A percentile compares a stretch with the other conserved stretches of the same genome.
These are phyloP conservation scores for Laothoe populi DNA, from an alignment of 2,888 invertebrate genomes.

Conservation along the genomic window DNA sequence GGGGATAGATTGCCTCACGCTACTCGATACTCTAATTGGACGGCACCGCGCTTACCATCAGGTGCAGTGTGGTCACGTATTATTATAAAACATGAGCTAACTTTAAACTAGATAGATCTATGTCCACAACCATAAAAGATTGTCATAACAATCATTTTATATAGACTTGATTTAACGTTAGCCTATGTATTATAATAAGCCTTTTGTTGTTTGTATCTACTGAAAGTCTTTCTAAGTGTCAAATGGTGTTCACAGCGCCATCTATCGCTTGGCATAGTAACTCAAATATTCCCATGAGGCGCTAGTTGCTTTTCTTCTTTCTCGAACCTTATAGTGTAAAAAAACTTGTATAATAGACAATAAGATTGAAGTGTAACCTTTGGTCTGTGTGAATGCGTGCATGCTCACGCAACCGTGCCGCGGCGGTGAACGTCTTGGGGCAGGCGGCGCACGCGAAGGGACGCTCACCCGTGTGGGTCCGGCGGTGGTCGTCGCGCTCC, in stretches of 20 bases:
- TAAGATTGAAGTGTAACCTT: slow-evolving; percentile 56
- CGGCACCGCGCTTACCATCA: no score
- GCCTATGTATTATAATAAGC: no score
- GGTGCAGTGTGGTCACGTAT: no score
- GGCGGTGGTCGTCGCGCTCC: slow-evolving; percentile 82
- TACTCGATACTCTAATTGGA: no score
- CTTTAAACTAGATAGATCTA: no score
- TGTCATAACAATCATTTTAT: no score
- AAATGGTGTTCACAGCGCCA: neutral
- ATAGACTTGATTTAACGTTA: neutral
- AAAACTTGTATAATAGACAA: slow-evolving; percentile 14
- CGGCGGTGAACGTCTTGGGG: slow-evolving; percentile 82
- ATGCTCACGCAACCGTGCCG: slow-evolving; percentile 79
- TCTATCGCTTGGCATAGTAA: neutral
- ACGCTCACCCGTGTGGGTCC: slow-evolving; percentile 80
- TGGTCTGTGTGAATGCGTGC: slow-evolving; percentile 81
- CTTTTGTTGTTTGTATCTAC: no score
- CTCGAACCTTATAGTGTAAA: neutral
- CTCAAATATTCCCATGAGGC: neutral
- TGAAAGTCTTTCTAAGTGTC: no score
- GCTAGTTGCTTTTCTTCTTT: no score
- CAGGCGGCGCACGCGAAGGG: slow-evolving; percentile 79
- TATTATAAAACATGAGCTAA: no score
- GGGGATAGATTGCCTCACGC: no score
- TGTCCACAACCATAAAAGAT: no score